Base-by-base conservation (phyloP, 2,113 vertebrate genomes). In the Procavia capensis region DNA sequence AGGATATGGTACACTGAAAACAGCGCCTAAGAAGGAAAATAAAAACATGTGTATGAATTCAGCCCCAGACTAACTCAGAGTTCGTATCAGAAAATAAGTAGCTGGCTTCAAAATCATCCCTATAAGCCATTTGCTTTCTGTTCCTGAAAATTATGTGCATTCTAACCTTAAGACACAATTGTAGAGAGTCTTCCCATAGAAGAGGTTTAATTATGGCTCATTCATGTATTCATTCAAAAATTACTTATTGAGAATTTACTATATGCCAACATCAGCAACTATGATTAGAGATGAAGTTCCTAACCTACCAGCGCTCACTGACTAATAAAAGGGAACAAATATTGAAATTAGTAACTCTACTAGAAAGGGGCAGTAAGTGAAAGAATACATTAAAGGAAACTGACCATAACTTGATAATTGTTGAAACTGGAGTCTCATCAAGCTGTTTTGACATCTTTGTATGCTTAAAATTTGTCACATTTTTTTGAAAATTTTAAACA, bases 1-100 rank as follows among this genome's bases (percentile, higher is more conserved):
- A 83, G 98, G 96, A 10, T 95, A 75, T 72, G 96, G 97, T 94
- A 98, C 97, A 64, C 97, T 98, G 87, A 97, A 97, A 93, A 96
- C 95, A 93, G 98, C 96, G 95, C 97, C 98, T 99, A 96, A 61
- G 31, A 88, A 97, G 59, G 92, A 86, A 91, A 76, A 68, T 29
- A 82, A 91, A 95, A 76, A 43, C 11, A 16, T 54, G 59, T 64
- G 22, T 17, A 5, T 87, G 64, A 93, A 81, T 64, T 84, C 20
- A 70, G 70, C 82, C 66, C 75, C 34, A 34, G 14, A 50, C 14
- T 17, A 91, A 61, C 27, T 64, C 80, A 50, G 24, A 95, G 27
- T 39, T 85, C 57, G 8, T 10, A 78, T 50, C 43, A 72, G 16
- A 36, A 95, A 81, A 88, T 36, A 94, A 87, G 27, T 22, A 90